A percentile compares a stretch with the other conserved stretches of the same genome.
Conservation (phyloP, 1,140 invertebrate genomes). For the Potamilus streckersoni region DNA sequence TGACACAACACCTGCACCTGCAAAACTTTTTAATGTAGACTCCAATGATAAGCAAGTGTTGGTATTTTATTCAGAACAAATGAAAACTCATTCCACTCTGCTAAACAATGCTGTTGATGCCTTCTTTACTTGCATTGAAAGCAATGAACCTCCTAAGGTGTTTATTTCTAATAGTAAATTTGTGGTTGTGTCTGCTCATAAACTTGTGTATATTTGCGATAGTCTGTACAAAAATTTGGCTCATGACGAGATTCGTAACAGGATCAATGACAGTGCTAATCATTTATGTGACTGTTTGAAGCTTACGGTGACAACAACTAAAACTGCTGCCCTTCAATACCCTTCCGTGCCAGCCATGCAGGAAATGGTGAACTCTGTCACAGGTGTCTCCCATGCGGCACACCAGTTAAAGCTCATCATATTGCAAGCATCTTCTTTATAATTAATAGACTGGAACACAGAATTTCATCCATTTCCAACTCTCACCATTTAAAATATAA, state of each 20-base stretch:
- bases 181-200: conserved; percentile 91
- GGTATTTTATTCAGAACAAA: conserved; percentile 87
- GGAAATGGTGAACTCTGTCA: conserved; percentile 92
- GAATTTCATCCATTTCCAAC: too few relatives aligned
- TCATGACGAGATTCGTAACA: conserved; percentile 76
- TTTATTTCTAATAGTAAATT: conserved; percentile 95
- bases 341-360: conserved; percentile 90
- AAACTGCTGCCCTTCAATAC: conserved; percentile 89
- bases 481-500: too few relatives aligned
- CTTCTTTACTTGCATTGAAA: conserved; percentile 89
- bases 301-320: conserved; percentile 86
- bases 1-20: conserved; percentile 28
- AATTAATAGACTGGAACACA: conserved; percentile 3
- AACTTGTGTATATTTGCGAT: conserved; percentile 93
- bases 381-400: conserved; percentile 83
- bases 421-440: conserved; percentile 53
- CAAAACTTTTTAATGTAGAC: conserved; percentile 41
- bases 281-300: conserved; percentile 86
- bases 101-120: conserved; percentile 91
- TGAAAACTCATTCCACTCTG: conserved; percentile 84
- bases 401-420: conserved; percentile 80
- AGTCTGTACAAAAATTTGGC: conserved; percentile 83
- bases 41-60: conserved; percentile 84
- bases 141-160: conserved; percentile 92
- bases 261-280: conserved; percentile 84